Percentiles rank a stretch among this genome's conserved stretches.
Evolutionary conservation across 2,797 vertebrate genomes (phyloP).

Genomic region (Falco peregrinus): DNA sequence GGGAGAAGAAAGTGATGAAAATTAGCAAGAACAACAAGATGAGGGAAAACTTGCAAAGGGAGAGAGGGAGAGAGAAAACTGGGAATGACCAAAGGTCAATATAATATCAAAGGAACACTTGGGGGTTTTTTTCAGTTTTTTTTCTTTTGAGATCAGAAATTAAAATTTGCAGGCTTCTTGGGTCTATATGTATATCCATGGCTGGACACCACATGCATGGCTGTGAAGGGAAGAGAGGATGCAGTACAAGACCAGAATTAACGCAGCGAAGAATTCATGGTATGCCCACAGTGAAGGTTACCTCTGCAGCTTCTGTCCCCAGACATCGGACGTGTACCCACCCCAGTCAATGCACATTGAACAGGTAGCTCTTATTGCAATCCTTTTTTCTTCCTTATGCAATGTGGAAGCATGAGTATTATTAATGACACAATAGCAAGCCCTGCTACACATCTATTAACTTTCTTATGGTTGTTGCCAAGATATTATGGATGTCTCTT

Average conservation of each 20-base stretch:
- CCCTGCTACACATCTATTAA: neutral
- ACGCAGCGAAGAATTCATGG: neutral
- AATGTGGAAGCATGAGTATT: neutral
- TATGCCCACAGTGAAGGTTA: neutral
- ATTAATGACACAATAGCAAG: neutral
- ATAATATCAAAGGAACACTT: neutral
- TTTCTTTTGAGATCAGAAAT: neutral
- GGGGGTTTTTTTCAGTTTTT: too few relatives aligned
- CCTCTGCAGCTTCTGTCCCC: neutral
- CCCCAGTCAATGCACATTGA: neutral
- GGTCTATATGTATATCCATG: neutral
- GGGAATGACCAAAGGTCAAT: neutral
- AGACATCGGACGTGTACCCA: rapidly evolving
- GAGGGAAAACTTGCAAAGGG: neutral
- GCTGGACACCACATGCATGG: neutral
- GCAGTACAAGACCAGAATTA: neutral
- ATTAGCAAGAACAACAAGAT: neutral
- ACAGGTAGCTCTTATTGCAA: neutral
- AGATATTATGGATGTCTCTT: neutral
- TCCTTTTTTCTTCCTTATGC: neutral
- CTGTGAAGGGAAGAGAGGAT: neutral
- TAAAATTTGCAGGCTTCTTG: neutral
- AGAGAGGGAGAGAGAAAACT: neutral
- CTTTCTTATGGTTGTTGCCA: neutral
- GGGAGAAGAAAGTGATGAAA: neutral